Evolutionary conservation across 2,888 invertebrate genomes (phyloP).

Genomic region (Leptinotarsa peninsularis): DNA sequence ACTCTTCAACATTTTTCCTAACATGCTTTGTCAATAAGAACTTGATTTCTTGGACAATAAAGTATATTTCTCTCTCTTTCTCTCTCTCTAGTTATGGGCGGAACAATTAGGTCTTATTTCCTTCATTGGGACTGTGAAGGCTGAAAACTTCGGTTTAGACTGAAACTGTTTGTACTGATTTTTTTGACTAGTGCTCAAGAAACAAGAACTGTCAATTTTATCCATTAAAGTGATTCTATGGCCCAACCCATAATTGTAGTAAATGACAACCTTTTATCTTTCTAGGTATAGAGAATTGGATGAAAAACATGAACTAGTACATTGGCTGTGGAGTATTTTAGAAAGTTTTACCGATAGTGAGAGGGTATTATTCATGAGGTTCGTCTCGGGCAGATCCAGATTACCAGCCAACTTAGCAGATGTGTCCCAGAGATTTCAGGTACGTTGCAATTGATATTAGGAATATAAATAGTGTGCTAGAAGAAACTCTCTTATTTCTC

Average conservation of each 20-base stretch:
- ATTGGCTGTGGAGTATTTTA: conserved; percentile 75
- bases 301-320: conserved; percentile 71
- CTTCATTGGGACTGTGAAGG: neutral
- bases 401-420: conserved; percentile 75
- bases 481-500: conserved; percentile 32
- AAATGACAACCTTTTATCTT: conserved; percentile 8
- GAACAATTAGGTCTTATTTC: neutral
- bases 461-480: neutral
- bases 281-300: conserved; percentile 74
- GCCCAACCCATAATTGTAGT: no score
- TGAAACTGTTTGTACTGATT: no score
- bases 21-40: no score
- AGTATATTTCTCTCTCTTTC: no score
- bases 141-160: no score
- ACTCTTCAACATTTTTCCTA: no score
- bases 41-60: no score
- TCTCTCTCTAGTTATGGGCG: no score
- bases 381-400: conserved; percentile 75
- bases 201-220: no score
- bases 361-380: conserved; percentile 74
- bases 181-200: no score
- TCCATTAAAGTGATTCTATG: no score
- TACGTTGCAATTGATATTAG: conserved; percentile 51
- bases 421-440: conserved; percentile 75
- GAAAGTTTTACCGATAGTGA: conserved; percentile 74